These are phyloP conservation scores for Pollenia angustigena DNA, from an alignment of 2,888 invertebrate genomes.

Conservation along the genomic window DNA sequence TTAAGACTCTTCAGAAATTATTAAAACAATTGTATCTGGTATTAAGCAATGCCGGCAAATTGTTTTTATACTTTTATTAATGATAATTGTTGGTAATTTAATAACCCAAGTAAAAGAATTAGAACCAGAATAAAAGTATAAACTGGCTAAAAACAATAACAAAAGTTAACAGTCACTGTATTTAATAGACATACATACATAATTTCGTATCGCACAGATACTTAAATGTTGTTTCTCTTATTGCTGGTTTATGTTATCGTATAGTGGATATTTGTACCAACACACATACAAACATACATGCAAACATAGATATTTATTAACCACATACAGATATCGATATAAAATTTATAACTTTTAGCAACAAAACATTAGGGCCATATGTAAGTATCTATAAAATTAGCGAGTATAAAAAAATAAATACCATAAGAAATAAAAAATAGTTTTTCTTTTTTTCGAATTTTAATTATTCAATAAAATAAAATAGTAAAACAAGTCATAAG, in stretches of 20 bases:
- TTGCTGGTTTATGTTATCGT: not conserved
- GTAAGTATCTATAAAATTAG: constrained; percentile 13
- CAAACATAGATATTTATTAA: constrained; percentile 6
- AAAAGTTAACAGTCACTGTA: not conserved
- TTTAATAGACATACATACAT: too few relatives aligned
- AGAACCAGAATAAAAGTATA: constrained; percentile 1
- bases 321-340: not conserved
- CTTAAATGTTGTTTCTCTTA: not conserved
- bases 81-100: constrained; percentile 24
- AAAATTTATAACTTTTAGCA: constrained; percentile 3
- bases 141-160: not conserved
- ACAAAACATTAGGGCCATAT: constrained; percentile 38
- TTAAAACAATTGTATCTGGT: constrained; percentile 45
- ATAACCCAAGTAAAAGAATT: not conserved
- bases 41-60: constrained; percentile 27
- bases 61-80: constrained; percentile 39
- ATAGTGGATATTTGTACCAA: not conserved
- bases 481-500: not conserved
- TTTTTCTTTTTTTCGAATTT: not conserved
- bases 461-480: not conserved
- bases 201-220: too few relatives aligned
- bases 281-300: not conserved
- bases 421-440: not conserved
- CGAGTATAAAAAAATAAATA: not conserved
- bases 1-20: constrained; percentile 32